Conservation (phyloP, 2,888 invertebrate genomes). For the Sarcophaga rosellei region DNA sequence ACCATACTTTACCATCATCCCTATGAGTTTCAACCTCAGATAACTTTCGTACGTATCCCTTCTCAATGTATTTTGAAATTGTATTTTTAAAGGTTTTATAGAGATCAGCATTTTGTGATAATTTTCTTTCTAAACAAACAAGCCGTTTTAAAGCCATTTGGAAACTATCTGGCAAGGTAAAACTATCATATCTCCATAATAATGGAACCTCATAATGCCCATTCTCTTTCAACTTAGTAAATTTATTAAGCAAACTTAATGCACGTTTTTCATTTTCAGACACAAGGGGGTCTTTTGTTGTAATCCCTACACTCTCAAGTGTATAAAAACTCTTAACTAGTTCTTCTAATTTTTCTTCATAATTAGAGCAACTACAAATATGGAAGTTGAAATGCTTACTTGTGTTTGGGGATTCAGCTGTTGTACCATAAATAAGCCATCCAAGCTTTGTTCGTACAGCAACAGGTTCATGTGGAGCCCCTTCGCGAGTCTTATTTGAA, state of each 20-base stretch:
- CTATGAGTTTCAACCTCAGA: constrained; percentile 24
- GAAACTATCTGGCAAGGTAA: constrained; percentile 24
- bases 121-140: constrained; percentile 22
- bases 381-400: constrained; percentile 41
- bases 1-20: constrained; percentile 30
- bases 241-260: constrained; percentile 15
- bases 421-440: constrained; percentile 46
- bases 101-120: background rate
- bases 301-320: constrained; percentile 46
- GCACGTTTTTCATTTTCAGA: constrained; percentile 26
- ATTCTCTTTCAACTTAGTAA: constrained; percentile 15
- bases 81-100: constrained; percentile 32
- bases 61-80: constrained; percentile 29
- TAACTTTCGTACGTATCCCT: constrained; percentile 39
- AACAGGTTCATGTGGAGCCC: constrained; percentile 22
- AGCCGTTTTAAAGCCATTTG: constrained; percentile 41
- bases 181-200: background rate
- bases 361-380: constrained; percentile 31
- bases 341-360: constrained; percentile 12
- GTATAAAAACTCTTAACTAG: constrained; percentile 48
- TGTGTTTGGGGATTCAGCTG: background rate
- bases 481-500: constrained; percentile 29
- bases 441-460: constrained; percentile 26
- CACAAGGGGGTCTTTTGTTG: constrained; percentile 28
- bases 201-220: constrained; percentile 35